Evolutionary conservation across 2,113 vertebrate genomes (phyloP), one percentile per base, ranked within the genome.

Genomic region (Corapipo altera): DNA sequence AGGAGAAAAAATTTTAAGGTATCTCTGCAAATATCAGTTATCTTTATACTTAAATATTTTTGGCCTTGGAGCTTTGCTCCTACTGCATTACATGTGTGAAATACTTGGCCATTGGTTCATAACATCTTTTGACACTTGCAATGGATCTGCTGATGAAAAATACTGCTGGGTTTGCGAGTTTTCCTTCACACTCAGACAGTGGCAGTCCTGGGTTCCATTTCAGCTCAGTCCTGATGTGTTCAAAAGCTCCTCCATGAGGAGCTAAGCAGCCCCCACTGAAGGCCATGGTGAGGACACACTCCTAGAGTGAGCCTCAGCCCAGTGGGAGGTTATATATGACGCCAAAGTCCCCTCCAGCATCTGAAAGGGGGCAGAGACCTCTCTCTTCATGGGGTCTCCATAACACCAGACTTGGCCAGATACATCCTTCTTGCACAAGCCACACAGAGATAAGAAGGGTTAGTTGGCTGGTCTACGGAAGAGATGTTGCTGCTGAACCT

Each of bases 221-320:
- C 35, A 33, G 11, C 51, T 75, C 46, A 70, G 24, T 19, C 20
- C 9, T 2, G 0, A 26, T 0, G 1, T 28, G 15, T 52, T 65
- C 57, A 27, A 24, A 79, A 82, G 48, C 15, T 76, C 11, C 41
- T 52, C 24, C 14, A 2, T 0, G 2, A 79, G 48, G 5, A 69
- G 39, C 35, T 55, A 55, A 81, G 46, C n/a, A 81, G 33, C 3
- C 52, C 7, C 12, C 3, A 11, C 5, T 24, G 57, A 44, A 88
- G 55, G n/a, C 5, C 0, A 0, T 2, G 1, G 28, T 27, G 44
- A 16, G 11, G 28, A 24, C 9, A 46, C 9, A 46, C 2, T 13
- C 5, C 23, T 1, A 1, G 13, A 13, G 9, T 43, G 27, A 73
- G 27, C 22, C 55, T 74, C n/a, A 71, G 64, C 12, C 37, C 1